phyloP scores from a whole-genome alignment of 2,888 invertebrate genomes.

The Horisme vitalbata region DNA sequence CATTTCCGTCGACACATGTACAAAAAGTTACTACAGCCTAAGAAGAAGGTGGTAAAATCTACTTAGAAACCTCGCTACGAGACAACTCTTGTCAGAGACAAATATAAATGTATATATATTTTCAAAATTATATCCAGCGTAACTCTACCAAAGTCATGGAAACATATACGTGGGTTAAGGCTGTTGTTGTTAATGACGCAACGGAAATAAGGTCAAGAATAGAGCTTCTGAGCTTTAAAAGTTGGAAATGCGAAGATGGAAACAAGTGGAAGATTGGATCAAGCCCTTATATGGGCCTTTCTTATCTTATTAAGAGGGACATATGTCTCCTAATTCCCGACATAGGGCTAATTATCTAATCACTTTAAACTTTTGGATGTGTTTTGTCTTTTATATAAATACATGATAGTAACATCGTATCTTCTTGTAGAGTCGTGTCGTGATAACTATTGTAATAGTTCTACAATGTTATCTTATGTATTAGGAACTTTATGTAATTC shows the following conservation, averaged over 20 bases:
- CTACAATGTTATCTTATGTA: too few relatives aligned
- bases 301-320: background rate
- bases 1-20: constrained; percentile 14
- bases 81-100: background rate
- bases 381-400: background rate
- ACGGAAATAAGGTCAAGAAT: too few relatives aligned
- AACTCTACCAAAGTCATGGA: too few relatives aligned
- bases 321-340: background rate
- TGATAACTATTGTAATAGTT: too few relatives aligned
- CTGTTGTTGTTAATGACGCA: too few relatives aligned
- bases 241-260: constrained; percentile 2
- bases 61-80: background rate
- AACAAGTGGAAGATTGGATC: too few relatives aligned
- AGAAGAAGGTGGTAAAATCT: background rate
- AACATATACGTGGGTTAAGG: too few relatives aligned
- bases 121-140: background rate
- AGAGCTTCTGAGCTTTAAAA: constrained; percentile 9
- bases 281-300: constrained; percentile 4
- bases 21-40: background rate
- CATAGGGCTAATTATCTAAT: background rate
- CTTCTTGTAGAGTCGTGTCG: too few relatives aligned
- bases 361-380: background rate
- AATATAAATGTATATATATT: too few relatives aligned
- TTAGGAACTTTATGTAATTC: too few relatives aligned
- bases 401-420: background rate